Base-by-base conservation (phyloP, 2,113 vertebrate genomes). In the Xenopus laevis region DNA sequence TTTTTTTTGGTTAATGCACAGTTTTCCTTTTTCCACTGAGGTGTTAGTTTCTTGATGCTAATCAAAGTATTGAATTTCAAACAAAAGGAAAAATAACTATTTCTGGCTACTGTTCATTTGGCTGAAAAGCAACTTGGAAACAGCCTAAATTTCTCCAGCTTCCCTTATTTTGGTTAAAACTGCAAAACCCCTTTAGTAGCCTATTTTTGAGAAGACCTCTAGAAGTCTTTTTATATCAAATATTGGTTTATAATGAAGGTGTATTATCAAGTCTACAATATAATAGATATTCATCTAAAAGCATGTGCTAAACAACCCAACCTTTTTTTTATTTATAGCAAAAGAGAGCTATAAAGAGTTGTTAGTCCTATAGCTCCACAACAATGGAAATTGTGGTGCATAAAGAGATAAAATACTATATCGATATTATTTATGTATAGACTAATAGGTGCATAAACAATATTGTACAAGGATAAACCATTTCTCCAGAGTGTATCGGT, bases 101-200 rank as follows among this genome's bases (percentile, higher is more conserved):
- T 52, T 71, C 46, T 83, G 83, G 79, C 79, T 77, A 70, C 58
- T 61, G 55, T 79, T 78, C 79, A 81, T 75, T 74, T 47, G 61
- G 61, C 79, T 57, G 59, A 75, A 74, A 65, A 79, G 23, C 65
- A 76, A n/a, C 45, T 61, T 84, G 79, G 82, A 79, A n/a, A 72
- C 76, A 55, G 11, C 15, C 47, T 4, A 55, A 55, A 55, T n/a
- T 7, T 55, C 8, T n/a, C 17, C 9, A 13, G 53, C 61, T 65
- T 81, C 68, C 1, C 23, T 27, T 7, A 45, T 71, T 79, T 74
- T 72, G 59, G 60, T 78, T 80, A 75, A 72, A 80, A 74, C 62
- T 71, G 55, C 55, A n/a, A 6, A 58, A 58, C 13, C 55, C 55
- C 33, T 40, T 40, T 40, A 40, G 33, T 40, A 40, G 33, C 33